These are phyloP conservation scores for Catonia carolina DNA, from an alignment of 2,888 invertebrate genomes.

Conservation along the genomic window DNA sequence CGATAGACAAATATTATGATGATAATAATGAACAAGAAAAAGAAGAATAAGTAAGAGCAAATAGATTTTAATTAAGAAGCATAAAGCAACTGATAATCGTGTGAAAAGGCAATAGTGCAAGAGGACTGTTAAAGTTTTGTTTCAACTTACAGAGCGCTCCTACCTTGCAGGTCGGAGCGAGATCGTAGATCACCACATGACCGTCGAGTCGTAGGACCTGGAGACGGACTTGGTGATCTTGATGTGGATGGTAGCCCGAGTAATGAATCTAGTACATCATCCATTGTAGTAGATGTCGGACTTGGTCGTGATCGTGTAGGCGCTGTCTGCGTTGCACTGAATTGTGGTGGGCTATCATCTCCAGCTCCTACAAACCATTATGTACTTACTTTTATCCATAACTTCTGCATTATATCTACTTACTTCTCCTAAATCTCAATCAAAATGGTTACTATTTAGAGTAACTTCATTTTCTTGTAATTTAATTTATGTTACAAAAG, in stretches of 20 bases:
- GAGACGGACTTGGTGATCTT: conserved; percentile 65
- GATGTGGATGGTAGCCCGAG: conserved; percentile 75
- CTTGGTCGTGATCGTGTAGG: conserved; percentile 51
- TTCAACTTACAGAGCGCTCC: conserved; percentile 73
- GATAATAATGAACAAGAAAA: too few relatives aligned
- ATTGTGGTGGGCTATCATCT: not conserved
- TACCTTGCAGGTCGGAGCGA: conserved; percentile 53
- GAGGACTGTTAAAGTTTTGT: conserved; percentile 2
- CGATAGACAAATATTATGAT: too few relatives aligned
- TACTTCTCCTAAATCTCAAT: too few relatives aligned
- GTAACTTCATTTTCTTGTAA: too few relatives aligned
- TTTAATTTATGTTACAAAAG: too few relatives aligned
- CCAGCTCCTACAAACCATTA: too few relatives aligned
- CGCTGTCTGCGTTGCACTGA: not conserved
- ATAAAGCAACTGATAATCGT: not conserved
- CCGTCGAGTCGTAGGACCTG: conserved; percentile 23
- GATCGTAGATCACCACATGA: conserved; percentile 36
- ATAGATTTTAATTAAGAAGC: too few relatives aligned
- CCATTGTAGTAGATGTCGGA: conserved; percentile 78
- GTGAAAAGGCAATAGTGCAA: not conserved
- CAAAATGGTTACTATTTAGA: too few relatives aligned
- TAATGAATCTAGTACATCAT: conserved; percentile 89
- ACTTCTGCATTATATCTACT: too few relatives aligned
- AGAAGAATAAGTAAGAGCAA: too few relatives aligned
- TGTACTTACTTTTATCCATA: too few relatives aligned